These are phyloP conservation scores for Strongylocentrotus purpuratus DNA, from an alignment of 35 echinoderm and acorn worm genomes.

Conservation along the genomic window DNA sequence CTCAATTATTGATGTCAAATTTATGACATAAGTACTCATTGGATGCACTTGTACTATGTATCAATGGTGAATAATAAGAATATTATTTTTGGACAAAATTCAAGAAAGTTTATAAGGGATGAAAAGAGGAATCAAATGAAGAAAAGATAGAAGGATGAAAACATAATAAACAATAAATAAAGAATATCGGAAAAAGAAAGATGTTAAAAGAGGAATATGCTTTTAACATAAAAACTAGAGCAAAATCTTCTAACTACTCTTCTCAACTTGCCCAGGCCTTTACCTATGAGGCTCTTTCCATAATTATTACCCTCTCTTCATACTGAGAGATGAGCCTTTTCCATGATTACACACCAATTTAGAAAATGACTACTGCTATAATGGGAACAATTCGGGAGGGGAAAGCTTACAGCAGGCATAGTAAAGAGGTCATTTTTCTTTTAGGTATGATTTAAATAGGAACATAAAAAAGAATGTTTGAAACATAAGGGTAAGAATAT, in stretches of 20 bases:
- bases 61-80: too few relatives aligned
- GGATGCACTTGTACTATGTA: too few relatives aligned
- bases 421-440: background rate
- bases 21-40: too few relatives aligned
- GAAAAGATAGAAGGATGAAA: too few relatives aligned
- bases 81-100: too few relatives aligned
- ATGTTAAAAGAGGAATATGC: background rate
- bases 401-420: background rate
- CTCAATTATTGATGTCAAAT: too few relatives aligned
- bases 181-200: background rate
- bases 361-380: constrained; percentile 1
- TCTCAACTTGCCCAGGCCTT: background rate
- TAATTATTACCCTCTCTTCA: background rate
- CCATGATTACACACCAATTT: background rate
- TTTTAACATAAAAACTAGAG: background rate
- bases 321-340: background rate
- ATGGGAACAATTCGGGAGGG: background rate
- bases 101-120: too few relatives aligned
- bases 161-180: background rate
- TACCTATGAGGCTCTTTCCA: background rate
- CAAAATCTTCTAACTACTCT: background rate
- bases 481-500: too few relatives aligned
- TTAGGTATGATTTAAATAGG: background rate
- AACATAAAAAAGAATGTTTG: too few relatives aligned
- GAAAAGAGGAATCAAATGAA: too few relatives aligned